Conservation (phyloP, 2,797 vertebrate species). For the Denticeps clupeoides region DNA sequence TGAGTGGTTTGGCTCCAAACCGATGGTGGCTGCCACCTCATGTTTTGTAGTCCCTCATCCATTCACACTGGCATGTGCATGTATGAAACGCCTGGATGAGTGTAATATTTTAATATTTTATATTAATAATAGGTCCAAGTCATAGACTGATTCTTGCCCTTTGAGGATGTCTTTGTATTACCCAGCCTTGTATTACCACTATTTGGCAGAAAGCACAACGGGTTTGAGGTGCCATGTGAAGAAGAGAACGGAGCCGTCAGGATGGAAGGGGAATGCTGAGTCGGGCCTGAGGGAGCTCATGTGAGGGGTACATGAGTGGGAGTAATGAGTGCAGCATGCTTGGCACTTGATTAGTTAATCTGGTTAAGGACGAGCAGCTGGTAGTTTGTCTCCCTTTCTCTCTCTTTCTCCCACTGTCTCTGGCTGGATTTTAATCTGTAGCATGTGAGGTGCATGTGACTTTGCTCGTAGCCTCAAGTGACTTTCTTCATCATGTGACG, state of each 20-base stretch:
- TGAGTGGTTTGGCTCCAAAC: too few relatives aligned
- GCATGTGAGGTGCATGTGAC: constrained; percentile 34
- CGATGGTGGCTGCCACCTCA: too few relatives aligned
- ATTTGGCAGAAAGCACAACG: too few relatives aligned
- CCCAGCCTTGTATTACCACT: too few relatives aligned
- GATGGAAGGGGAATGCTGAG: background rate
- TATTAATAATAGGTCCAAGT: too few relatives aligned
- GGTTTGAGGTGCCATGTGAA: too few relatives aligned
- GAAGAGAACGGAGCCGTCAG: background rate
- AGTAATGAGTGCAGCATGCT: constrained; percentile 8
- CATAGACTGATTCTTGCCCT: too few relatives aligned
- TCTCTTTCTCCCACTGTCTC: background rate
- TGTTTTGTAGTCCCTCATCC: too few relatives aligned
- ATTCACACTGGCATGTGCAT: too few relatives aligned
- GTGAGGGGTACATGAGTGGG: constrained; percentile 15
- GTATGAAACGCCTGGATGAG: too few relatives aligned
- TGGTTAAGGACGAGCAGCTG: constrained; percentile 17
- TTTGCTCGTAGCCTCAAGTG: constrained; percentile 9
- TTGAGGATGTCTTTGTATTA: too few relatives aligned
- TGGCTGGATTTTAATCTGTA: constrained; percentile 13
- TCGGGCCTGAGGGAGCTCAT: constrained; percentile 24
- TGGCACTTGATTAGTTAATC: constrained; percentile 21
- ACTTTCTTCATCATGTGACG: background rate
- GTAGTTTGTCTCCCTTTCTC: background rate
- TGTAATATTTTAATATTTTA: too few relatives aligned